phyloP scores from a whole-genome alignment of 1,140 invertebrate genomes.

The Nilaparvata lugens region DNA sequence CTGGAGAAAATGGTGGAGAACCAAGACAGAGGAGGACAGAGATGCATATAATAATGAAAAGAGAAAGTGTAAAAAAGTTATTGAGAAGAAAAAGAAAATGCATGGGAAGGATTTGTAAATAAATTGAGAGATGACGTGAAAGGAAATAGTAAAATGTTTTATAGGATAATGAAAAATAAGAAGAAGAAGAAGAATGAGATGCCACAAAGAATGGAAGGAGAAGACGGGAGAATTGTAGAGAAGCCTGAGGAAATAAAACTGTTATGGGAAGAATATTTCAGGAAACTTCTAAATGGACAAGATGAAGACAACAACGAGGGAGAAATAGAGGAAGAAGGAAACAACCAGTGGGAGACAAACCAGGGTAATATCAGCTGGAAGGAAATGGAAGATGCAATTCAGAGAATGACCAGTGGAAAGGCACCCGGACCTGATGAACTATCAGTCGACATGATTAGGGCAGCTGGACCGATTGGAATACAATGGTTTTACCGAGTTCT shows the following conservation, averaged over 20 bases:
- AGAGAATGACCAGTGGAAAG: not conserved
- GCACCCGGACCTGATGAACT: not conserved
- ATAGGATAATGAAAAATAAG: too few relatives aligned
- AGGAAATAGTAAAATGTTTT: too few relatives aligned
- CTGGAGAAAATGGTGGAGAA: not conserved
- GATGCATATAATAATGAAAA: too few relatives aligned
- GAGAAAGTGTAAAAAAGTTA: too few relatives aligned
- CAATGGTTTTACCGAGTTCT: not conserved
- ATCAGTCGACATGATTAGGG: not conserved
- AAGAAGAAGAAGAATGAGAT: too few relatives aligned
- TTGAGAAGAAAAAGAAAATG: too few relatives aligned
- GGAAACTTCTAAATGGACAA: not conserved
- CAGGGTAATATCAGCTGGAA: not conserved
- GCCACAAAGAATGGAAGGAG: too few relatives aligned
- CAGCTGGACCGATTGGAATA: not conserved
- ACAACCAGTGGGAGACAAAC: not conserved
- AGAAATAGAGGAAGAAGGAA: not conserved
- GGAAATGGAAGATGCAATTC: not conserved
- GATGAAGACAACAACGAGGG: not conserved
- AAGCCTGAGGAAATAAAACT: not conserved
- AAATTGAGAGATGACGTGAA: too few relatives aligned
- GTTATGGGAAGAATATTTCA: conserved; percentile 3
- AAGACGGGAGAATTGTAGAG: too few relatives aligned
- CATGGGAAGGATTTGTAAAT: too few relatives aligned
- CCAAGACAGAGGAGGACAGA: not conserved